phyloP scores from a whole-genome alignment of 2,888 invertebrate species.

The Hirudinaria manillensis region DNA sequence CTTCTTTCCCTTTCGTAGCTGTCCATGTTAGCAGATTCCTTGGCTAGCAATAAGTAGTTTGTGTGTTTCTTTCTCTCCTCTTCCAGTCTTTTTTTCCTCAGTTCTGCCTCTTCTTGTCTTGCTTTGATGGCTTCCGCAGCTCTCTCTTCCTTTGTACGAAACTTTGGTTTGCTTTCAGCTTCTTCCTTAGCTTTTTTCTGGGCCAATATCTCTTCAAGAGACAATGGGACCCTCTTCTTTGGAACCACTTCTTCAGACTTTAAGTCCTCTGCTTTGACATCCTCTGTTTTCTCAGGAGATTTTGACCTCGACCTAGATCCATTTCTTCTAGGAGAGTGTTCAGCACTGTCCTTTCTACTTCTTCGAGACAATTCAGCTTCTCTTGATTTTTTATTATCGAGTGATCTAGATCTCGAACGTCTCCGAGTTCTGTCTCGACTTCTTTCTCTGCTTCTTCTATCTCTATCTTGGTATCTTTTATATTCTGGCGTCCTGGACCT shows the following conservation, averaged over 20 bases:
- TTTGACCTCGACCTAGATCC: too few species aligned
- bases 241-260: conserved; percentile 11
- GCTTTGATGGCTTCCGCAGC: conserved; percentile 80
- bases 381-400: too few species aligned
- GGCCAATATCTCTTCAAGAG: conserved; percentile 86
- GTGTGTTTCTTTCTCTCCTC: conserved; percentile 65
- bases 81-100: conserved; percentile 68
- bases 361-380: too few species aligned
- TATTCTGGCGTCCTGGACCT: conserved; percentile 17
- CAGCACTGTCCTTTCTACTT: neutral
- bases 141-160: conserved; percentile 90
- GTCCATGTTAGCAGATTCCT: conserved; percentile 45
- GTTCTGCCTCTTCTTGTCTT: conserved; percentile 79
- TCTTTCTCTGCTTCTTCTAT: conserved; percentile 84
- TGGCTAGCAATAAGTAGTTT: conserved; percentile 56
- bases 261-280: neutral
- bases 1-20: conserved; percentile 40
- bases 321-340: too few species aligned
- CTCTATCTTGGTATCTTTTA: conserved; percentile 63
- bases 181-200: conserved; percentile 89
- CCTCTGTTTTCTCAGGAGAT: neutral
- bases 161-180: conserved; percentile 87
- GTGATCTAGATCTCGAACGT: too few species aligned
- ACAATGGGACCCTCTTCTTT: conserved; percentile 64
- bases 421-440: neutral